Evolutionary conservation across 1,140 invertebrate genomes (phyloP).

Genomic region (Dreissena rostriformis): DNA sequence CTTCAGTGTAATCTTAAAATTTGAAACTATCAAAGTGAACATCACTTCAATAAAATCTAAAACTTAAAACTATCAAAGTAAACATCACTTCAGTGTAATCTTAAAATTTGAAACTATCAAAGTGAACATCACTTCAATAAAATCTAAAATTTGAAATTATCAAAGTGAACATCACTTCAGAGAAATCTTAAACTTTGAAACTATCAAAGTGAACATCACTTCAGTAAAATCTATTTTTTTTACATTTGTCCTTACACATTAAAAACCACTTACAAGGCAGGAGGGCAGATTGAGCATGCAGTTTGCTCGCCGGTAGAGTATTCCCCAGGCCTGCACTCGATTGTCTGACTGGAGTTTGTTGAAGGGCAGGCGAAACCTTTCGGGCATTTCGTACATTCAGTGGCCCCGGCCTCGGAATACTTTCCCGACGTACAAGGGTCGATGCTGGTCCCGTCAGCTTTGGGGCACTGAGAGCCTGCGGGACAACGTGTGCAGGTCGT

Average conservation of each 20-base stretch:
- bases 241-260: neutral
- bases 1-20: too few species aligned
- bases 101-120: too few species aligned
- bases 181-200: too few species aligned
- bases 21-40: too few species aligned
- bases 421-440: conserved; percentile 62
- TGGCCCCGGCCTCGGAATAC: conserved; percentile 61
- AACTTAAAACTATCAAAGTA: too few species aligned
- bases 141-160: too few species aligned
- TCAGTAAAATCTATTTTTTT: too few species aligned
- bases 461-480: conserved; percentile 69
- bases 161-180: too few species aligned
- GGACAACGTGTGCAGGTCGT: conserved; percentile 70
- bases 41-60: too few species aligned
- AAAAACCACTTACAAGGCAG: conserved; percentile 56
- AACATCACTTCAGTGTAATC: too few species aligned
- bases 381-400: conserved; percentile 69
- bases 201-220: too few species aligned
- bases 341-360: conserved; percentile 53
- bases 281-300: conserved; percentile 68
- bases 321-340: conserved; percentile 65
- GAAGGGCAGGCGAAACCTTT: conserved; percentile 69
- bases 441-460: conserved; percentile 63
- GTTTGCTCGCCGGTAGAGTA: conserved; percentile 70
- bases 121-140: too few species aligned